Percentiles rank a stretch among this genome's conserved stretches.
These are phyloP conservation scores for Pseudorasbora parva DNA, from an alignment of 2,113 vertebrate genomes.

Conservation along the genomic window DNA sequence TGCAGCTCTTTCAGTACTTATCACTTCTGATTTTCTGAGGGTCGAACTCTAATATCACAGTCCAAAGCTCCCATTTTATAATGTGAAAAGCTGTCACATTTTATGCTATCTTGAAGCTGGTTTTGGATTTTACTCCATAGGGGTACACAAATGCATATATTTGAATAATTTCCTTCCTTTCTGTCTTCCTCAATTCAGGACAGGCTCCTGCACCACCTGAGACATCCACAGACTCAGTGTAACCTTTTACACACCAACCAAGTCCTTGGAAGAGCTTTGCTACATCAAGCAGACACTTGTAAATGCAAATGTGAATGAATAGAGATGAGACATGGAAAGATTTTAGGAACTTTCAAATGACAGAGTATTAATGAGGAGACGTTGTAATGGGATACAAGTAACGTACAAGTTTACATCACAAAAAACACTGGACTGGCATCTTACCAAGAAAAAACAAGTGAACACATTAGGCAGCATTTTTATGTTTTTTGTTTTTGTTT, in stretches of 20 bases:
- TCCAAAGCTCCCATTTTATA: background rate
- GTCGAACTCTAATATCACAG: background rate
- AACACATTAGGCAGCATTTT: background rate
- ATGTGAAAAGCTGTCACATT: background rate
- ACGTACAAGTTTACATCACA: background rate
- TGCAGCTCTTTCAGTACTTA: conserved; percentile 10
- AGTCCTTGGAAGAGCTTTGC: conserved; percentile 5
- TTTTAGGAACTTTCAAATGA: background rate
- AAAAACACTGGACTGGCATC: background rate
- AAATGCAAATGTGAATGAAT: background rate
- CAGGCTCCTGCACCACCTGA: conserved; percentile 13
- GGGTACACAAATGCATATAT: conserved; percentile 1
- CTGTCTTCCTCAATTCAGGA: conserved; percentile 29
- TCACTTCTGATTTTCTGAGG: background rate
- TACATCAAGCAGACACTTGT: conserved; percentile 15
- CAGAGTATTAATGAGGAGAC: background rate
- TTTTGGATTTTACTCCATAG: background rate
- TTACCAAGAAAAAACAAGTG: background rate
- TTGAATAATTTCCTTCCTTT: background rate
- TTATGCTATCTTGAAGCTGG: background rate
- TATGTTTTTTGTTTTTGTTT: too few relatives aligned
- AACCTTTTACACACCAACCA: background rate
- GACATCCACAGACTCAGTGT: conserved; percentile 37
- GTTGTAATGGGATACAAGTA: background rate
- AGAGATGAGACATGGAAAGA: background rate